Evolutionary conservation across 2,113 vertebrate species (phyloP).

Genomic region (Alethe diademata): DNA sequence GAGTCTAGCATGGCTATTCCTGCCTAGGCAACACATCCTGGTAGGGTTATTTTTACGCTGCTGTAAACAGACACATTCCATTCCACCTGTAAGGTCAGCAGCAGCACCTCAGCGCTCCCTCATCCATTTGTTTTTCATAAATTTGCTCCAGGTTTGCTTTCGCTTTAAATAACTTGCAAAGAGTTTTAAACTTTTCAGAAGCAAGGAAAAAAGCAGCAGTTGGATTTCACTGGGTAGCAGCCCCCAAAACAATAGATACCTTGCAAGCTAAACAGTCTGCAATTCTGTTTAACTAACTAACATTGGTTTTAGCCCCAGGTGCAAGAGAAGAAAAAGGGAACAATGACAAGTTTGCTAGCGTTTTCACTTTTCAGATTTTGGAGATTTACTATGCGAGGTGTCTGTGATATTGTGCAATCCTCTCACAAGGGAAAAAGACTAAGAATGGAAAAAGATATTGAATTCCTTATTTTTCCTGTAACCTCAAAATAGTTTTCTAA

Average conservation of each 20-base stretch:
- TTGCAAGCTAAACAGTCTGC: not conserved
- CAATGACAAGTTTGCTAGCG: not conserved
- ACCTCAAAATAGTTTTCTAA: not conserved
- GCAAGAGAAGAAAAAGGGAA: not conserved
- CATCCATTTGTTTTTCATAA: not conserved
- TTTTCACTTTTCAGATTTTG: not conserved
- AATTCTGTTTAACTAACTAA: not conserved
- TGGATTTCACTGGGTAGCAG: not conserved
- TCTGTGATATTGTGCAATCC: not conserved
- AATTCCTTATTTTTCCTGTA: not conserved
- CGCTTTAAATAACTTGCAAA: not conserved
- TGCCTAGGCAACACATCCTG: not conserved
- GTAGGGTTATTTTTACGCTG: not conserved
- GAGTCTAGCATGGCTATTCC: rapidly evolving
- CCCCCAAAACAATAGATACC: not conserved
- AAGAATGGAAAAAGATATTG: not conserved
- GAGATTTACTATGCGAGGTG: not conserved
- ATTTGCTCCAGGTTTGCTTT: not conserved
- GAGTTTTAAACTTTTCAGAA: not conserved
- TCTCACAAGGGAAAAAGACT: not conserved
- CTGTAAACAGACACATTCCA: not conserved
- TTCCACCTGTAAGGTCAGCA: not conserved
- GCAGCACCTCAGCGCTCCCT: rapidly evolving
- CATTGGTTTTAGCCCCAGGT: not conserved
- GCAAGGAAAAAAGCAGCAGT: not conserved